These are phyloP conservation scores for Pyrrhura leucotis DNA, from an alignment of 2,797 vertebrate genomes.

Conservation along the genomic window DNA sequence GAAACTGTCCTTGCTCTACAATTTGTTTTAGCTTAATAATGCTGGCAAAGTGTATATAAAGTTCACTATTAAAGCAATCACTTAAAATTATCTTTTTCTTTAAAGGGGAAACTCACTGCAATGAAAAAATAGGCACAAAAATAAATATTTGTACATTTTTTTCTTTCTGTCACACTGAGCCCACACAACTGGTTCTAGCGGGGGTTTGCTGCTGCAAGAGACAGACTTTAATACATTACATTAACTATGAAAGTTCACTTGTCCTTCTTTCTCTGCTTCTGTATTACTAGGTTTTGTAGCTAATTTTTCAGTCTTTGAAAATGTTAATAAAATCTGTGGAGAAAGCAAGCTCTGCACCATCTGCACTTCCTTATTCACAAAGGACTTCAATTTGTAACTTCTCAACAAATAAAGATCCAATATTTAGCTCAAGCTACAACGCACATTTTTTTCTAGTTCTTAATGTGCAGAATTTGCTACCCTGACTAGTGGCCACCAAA, in stretches of 20 bases:
- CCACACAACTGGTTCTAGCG: not conserved
- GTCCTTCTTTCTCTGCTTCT: not conserved
- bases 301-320: not conserved
- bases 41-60: not conserved
- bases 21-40: not conserved
- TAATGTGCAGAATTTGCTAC: not conserved
- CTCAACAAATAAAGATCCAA: not conserved
- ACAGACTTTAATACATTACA: not conserved
- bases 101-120: not conserved
- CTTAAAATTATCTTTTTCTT: not conserved
- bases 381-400: not conserved
- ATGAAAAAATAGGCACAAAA: not conserved
- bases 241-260: not conserved
- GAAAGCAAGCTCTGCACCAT: not conserved
- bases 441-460: not conserved
- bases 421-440: not conserved
- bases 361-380: not conserved
- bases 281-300: not conserved
- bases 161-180: not conserved
- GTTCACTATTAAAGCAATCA: not conserved
- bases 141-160: not conserved
- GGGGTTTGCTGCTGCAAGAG: not conserved
- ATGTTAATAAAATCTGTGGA: fast-evolving
- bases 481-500: not conserved
- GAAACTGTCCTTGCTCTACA: not conserved